Conservation (phyloP, 2,113 vertebrate species). For the Cyanocitta stelleri region DNA sequence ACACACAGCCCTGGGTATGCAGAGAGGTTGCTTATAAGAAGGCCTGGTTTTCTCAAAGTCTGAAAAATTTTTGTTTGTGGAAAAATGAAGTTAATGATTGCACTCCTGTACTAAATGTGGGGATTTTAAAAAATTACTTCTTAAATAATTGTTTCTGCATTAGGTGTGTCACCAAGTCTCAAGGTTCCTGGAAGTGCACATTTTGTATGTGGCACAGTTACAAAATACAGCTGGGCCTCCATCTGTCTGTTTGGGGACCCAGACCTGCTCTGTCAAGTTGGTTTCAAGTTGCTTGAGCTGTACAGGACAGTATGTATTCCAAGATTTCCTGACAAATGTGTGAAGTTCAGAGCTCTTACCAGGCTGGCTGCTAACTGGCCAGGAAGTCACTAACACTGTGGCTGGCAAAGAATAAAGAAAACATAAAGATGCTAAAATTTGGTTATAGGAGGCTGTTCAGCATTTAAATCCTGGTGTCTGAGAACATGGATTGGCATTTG, state of each 20-base stretch:
- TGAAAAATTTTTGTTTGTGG: neutral
- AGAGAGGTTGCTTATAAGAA: neutral
- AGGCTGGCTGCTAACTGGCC: neutral
- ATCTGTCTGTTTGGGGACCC: neutral
- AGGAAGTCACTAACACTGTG: neutral
- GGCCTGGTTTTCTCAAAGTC: neutral
- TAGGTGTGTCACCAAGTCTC: neutral
- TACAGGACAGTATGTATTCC: neutral
- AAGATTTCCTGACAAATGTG: neutral
- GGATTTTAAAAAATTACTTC: neutral
- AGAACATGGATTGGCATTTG: neutral
- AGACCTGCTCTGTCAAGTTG: neutral
- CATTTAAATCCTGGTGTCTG: neutral
- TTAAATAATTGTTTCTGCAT: neutral
- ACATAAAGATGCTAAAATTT: neutral
- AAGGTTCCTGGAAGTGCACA: neutral
- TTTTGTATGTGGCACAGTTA: neutral
- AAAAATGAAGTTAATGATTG: neutral
- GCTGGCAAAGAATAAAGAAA: neutral
- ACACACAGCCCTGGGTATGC: neutral
- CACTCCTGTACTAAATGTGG: neutral
- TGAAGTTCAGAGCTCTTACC: neutral
- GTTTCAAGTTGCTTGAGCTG: neutral
- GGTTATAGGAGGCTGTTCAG: neutral
- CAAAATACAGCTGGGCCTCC: neutral